Evolutionary conservation across 2,888 invertebrate genomes (phyloP).

Genomic region (Polymixis lichenea): DNA sequence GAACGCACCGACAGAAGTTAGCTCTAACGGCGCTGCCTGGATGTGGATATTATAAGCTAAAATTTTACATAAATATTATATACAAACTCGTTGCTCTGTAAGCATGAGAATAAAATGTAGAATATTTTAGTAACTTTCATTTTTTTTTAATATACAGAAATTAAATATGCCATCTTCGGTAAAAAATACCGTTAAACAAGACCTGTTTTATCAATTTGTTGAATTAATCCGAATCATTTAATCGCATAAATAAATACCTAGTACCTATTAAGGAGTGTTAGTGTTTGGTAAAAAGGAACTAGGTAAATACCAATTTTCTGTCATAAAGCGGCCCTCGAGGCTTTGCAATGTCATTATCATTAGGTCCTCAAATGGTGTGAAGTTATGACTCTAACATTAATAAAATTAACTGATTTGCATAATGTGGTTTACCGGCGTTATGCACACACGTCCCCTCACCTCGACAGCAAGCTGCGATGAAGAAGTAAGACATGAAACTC

Average conservation of each 20-base stretch:
- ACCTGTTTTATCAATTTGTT: slow-evolving; percentile 7
- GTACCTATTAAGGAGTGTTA: not conserved
- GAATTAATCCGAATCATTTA: slow-evolving; percentile 11
- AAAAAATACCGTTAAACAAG: slow-evolving; percentile 7
- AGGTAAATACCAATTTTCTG: slow-evolving; percentile 26
- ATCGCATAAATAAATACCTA: not conserved
- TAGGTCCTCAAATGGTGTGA: slow-evolving; percentile 26
- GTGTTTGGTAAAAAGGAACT: not conserved
- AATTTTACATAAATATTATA: slow-evolving; percentile 46
- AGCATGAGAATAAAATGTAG: slow-evolving; percentile 30
- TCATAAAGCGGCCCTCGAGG: slow-evolving; percentile 22
- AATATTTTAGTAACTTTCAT: slow-evolving; percentile 13
- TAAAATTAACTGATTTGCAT: slow-evolving; percentile 59
- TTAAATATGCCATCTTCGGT: slow-evolving; percentile 4
- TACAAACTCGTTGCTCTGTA: slow-evolving; percentile 34
- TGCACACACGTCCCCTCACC: slow-evolving; percentile 60
- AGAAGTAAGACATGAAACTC: slow-evolving; percentile 56
- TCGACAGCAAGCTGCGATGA: slow-evolving; percentile 64
- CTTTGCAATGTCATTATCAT: slow-evolving; percentile 45
- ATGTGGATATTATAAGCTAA: slow-evolving; percentile 75
- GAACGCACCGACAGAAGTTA: slow-evolving; percentile 80
- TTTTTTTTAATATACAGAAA: slow-evolving; percentile 4
- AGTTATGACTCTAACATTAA: slow-evolving; percentile 36
- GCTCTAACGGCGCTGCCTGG: slow-evolving; percentile 82
- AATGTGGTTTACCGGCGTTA: slow-evolving; percentile 61